Base-by-base conservation (phyloP, 2,113 vertebrate species). In the Diglossa brunneiventris region DNA sequence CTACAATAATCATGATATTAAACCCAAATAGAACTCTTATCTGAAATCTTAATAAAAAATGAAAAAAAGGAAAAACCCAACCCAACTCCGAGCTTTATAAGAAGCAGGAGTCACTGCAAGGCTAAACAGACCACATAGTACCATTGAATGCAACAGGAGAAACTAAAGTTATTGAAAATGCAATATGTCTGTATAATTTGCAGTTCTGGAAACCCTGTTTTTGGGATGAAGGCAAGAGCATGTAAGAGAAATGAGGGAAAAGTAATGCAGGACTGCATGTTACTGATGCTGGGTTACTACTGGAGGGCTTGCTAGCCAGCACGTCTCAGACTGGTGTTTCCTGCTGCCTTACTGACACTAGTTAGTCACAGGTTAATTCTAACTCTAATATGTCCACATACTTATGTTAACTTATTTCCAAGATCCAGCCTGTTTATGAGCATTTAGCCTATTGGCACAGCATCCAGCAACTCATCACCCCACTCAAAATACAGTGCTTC, bases 21-120 rank as follows among this genome's bases (percentile, higher is more conserved):
- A 83, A 87, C 24, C 13, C 35, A 17, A 77, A 87, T 22, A 12
- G 12, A 59, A 89, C n/a, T 35, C 11, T 81, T 58, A 83, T 11
- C 18, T 49, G 41, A 94, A 92, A 79, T 4, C 6, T 76, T 75
- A 56, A 59, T 15, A 2, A 21, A 46, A 59, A 62, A 33, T 35
- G 1, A 10, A 53, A 26, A n/a, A 41, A 37, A 6, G 0, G 15
- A 31, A 42, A n/a, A 55, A 8, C 4, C 1, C 10, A 42, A 11
- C 11, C 35, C 9, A 47, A 28, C 7, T 76, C 27, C 63, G 14
- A 46, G 24, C 7, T 75, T 76, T 85, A 30, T 84, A 47, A 72
- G 18, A 81, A 12, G 15, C 28, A 75, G 35, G 27, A 87, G 13
- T 28, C 2, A 0, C 27, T 76, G 10, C 58, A 44, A 90, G 7